Conservation (phyloP, 1,140 invertebrate genomes). For the Aricia agestis region DNA sequence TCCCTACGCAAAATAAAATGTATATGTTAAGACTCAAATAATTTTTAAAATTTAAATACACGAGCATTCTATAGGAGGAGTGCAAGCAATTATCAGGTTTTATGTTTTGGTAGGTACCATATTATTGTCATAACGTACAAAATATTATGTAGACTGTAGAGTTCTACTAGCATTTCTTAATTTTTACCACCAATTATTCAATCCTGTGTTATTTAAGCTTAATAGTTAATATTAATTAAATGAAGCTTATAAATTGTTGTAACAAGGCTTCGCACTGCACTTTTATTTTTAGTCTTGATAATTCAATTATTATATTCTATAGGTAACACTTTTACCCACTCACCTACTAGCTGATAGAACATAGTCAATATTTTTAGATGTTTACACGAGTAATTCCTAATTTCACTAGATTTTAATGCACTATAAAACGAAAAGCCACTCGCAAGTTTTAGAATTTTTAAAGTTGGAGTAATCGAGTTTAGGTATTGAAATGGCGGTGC, state of each 20-base stretch:
- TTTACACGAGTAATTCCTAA: too few species aligned
- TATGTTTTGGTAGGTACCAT: too few species aligned
- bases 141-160: too few species aligned
- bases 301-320: neutral
- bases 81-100: too few species aligned
- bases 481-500: slow-evolving; percentile 7
- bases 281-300: neutral
- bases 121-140: too few species aligned
- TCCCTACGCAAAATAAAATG: too few species aligned
- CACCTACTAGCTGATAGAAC: neutral
- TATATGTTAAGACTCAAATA: too few species aligned
- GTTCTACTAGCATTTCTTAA: too few species aligned
- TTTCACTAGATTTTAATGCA: neutral
- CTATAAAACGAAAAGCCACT: neutral
- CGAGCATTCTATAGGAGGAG: too few species aligned
- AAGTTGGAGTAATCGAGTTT: neutral
- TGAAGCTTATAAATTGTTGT: neutral
- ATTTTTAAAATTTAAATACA: too few species aligned
- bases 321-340: neutral
- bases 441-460: slow-evolving; percentile 1
- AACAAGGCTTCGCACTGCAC: neutral
- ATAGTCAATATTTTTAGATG: neutral
- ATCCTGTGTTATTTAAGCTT: neutral
- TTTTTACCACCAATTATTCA: too few species aligned
- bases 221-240: neutral